Conservation (phyloP, 2,797 vertebrate genomes). For the Cossypha dichroa region DNA sequence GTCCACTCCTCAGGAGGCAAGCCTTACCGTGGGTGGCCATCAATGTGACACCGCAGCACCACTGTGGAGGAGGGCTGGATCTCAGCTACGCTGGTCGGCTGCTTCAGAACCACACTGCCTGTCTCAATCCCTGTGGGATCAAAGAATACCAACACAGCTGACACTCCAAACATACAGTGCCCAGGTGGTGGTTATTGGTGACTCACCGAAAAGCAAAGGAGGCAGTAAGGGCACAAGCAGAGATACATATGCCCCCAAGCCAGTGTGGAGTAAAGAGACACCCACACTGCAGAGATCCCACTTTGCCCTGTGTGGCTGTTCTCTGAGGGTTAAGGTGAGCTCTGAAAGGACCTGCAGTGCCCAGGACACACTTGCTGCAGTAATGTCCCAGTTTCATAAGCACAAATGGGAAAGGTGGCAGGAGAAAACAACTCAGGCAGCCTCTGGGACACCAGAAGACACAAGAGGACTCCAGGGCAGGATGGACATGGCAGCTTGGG, state of each 20-base stretch:
- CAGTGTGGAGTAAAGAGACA: background rate
- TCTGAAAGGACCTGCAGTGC: background rate
- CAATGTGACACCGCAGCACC: constrained; percentile 89
- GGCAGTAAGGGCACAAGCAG: background rate
- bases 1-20: background rate
- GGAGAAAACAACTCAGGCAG: background rate
- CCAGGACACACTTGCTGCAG: background rate
- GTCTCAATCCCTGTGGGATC: constrained; percentile 89
- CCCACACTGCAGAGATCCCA: background rate
- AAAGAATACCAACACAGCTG: background rate
- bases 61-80: constrained; percentile 88
- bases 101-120: constrained; percentile 87
- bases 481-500: background rate
- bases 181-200: background rate
- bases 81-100: constrained; percentile 82
- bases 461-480: background rate
- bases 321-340: background rate
- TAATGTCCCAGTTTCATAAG: accelerated
- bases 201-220: background rate
- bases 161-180: background rate
- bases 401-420: accelerated
- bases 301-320: background rate
- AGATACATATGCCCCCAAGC: background rate
- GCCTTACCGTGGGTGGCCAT: constrained; percentile 95
- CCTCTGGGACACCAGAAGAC: background rate